Evolutionary conservation across 2,113 vertebrate species (phyloP), one percentile per base, ranked within the genome.

Genomic region (Orientallactaga bullata): DNA sequence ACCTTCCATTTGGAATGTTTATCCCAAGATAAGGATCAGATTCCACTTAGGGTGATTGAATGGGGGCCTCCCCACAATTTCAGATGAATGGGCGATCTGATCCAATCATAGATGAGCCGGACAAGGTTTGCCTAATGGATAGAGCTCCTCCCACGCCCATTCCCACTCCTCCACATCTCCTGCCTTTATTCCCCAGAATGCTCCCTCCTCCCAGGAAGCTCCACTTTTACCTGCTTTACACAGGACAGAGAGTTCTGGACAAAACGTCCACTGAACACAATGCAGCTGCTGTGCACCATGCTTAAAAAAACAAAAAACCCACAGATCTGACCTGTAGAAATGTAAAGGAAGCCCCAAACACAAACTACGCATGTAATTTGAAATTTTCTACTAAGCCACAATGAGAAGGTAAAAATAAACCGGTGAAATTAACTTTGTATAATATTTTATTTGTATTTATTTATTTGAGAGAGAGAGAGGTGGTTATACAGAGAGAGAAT

Each of bases 1-100:
- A 97, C 97, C 97, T 97, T 97, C 93, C 97, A 96, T 97, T 95
- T 95, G 96, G 96, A 97, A 97, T 97, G 93, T 97, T 97, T 97
- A 97, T 96, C 96, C 92, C 94, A 92, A 97, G 97, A 97, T 97
- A 97, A 95, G 1, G 90, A 97, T 97, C 97, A 96, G 96, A 96
- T 97, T 96, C 96, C 96, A 97, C 96, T 97, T 96, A 94, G 90
- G 90, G 63, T 96, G 97, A 96, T 97, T 97, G 97, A 96, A 97
- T 77, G 85, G 73, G 93, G 90, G 90, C 88, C 95, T 93, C 79
- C 86, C 92, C 58, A 39, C 94, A 92, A 95, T 94, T 96, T 93
- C 95, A 96, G 91, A 94, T 91, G 94, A 95, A 92, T 69, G 90
- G 51, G 39, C 4, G 24, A 87, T 93, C 94, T 51, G 74, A 80